Base-by-base conservation (phyloP, 2,888 invertebrate genomes). In the Mactromeris polynyma region DNA sequence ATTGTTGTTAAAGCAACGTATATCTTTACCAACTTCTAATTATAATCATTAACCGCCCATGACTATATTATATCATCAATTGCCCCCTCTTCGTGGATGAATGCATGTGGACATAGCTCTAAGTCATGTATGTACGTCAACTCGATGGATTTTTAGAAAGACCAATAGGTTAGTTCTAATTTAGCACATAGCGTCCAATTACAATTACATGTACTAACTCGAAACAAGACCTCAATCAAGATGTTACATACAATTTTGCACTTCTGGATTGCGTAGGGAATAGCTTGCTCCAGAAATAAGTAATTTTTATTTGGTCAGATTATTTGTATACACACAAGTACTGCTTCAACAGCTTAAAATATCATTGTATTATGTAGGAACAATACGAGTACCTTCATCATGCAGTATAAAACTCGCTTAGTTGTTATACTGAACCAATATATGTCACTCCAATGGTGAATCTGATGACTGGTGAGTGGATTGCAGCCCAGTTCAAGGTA, bases 341-440 rank as follows among this genome's bases (percentile, higher is more conserved):
- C n/a, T n/a, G n/a, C n/a, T n/a, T n/a, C n/a, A n/a, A n/a, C n/a
- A n/a, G n/a, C n/a, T n/a, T n/a, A n/a, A n/a, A n/a, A n/a, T n/a
- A n/a, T n/a, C n/a, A n/a, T 36, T 54, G 6, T 2, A 54, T 81
- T 58, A 21, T 26, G 11, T n/a, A 81, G 81, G 81, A 38, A 33
- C 81, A 81, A n/a, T 81, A 81, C 38, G 38, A 51, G 31, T 81
- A 36, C 19, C 54, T 81, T 31, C 81, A 81, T 21, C 54, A 81
- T 36, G 51, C 54, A 21, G 81, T 81, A 19, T 19, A 58, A 11
- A 26, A 64, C 26, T 64, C 58, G 26, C 58, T 64, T n/a, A 64
- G 26, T 9, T 64, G 58, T n/a, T n/a, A 64, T 26, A 64, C 58
- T n/a, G 58, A 64, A 64, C 58, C 58, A 26, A n/a, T 64, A 26